Base-by-base conservation (phyloP, 2,797 vertebrate genomes). In the Poecilia gillii region DNA sequence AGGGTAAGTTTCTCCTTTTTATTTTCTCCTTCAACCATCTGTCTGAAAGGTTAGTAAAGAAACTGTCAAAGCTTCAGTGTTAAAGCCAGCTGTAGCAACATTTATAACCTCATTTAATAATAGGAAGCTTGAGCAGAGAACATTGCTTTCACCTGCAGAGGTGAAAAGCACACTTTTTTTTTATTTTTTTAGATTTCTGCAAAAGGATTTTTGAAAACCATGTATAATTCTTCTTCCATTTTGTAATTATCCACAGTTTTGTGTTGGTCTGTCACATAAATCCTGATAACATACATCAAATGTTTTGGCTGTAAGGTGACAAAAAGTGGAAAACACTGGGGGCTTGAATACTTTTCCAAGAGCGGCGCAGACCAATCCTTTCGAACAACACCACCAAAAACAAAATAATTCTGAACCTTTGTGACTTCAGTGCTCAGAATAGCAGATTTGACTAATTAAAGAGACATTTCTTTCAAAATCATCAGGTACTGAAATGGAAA, bases 1-100 rank as follows among this genome's bases (percentile, higher is more conserved):
- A 96, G 91, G 97, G 98, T 99, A 93, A 77, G 72, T 2, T 6
- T 66, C 7, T 9, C 57, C 9, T 66, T 20, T 39, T 20, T 39
- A 2, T 64, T 66, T 36, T 36, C 33, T 66, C 33, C 33, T 9
- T 66, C 33, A 18, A 36, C 62, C 33, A 20, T 39, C 20, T 8
- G 14, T 64, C 33, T 64, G 62, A 20, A 36, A 66, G 18, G 64
- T 41, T 39, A 66, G 18, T 41, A 39, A 23, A 66, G 20, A 66
- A 39, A 66, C 33, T 66, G 13, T 18, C 33, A 51, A 51, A 51
- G 23, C 49, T 33, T 64, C n/a, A 36, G 59, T 20, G 31, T 64
- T 64, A 64, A 64, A 64, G 31, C 31, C 31, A 64, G 28, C 16
- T 64, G 59, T 36, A 64, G 31, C 31, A 64, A 23, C 18, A 64